Conservation (phyloP, 2,888 invertebrate genomes). For the Aphodius granarius region DNA sequence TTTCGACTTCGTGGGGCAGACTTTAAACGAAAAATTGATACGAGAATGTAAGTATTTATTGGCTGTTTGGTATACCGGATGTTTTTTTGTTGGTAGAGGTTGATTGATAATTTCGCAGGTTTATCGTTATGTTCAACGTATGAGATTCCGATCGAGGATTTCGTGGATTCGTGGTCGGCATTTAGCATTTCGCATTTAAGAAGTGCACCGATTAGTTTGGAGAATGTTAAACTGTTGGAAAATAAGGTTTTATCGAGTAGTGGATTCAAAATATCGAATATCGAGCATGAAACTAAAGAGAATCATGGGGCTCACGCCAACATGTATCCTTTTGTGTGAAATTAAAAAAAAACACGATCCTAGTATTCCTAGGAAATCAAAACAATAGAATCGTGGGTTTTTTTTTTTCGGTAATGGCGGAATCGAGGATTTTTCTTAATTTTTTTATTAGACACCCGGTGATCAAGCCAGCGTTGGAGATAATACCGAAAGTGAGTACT, state of each 20-base stretch:
- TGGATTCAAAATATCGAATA: no score
- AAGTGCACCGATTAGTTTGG: no score
- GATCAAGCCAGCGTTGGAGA: not conserved
- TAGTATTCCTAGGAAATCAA: not conserved
- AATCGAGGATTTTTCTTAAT: not conserved
- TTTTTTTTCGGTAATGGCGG: no score
- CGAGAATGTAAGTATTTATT: slow-evolving; percentile 17
- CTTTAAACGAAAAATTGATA: slow-evolving; percentile 12
- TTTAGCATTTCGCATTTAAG: no score
- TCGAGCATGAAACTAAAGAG: not conserved
- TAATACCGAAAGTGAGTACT: not conserved
- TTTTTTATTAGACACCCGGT: not conserved
- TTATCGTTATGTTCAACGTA: slow-evolving; percentile 67
- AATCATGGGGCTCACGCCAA: not conserved
- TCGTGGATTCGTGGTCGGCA: slow-evolving; percentile 80
- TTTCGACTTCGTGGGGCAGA: slow-evolving; percentile 22
- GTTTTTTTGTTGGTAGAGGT: not conserved
- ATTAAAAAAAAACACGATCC: not conserved
- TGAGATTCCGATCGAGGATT: slow-evolving; percentile 66
- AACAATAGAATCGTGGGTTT: not conserved
- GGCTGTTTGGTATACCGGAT: no score
- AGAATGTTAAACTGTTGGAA: slow-evolving; percentile 22
- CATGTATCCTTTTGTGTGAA: not conserved
- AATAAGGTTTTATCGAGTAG: no score
- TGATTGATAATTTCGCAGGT: slow-evolving; percentile 48